Evolutionary conservation across 2,888 invertebrate species (phyloP).

Genomic region (Acrocera orbiculus): DNA sequence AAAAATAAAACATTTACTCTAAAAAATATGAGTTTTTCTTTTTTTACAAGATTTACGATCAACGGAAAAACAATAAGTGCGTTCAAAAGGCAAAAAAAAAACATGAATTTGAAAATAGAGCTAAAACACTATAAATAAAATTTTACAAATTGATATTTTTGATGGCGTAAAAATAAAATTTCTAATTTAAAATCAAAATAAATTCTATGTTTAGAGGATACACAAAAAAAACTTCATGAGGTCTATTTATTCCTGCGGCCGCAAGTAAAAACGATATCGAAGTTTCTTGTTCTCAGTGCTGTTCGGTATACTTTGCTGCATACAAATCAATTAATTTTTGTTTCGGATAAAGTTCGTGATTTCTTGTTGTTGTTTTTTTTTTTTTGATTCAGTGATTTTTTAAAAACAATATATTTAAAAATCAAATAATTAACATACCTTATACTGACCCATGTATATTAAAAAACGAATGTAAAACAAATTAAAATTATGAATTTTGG

Average conservation of each 20-base stretch:
- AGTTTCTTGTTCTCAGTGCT: conserved; percentile 1
- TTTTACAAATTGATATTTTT: conserved; percentile 11
- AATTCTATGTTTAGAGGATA: conserved; percentile 13
- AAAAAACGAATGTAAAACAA: too few relatives aligned
- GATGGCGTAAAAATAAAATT: conserved; percentile 12
- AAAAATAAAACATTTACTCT: too few relatives aligned
- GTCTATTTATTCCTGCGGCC: conserved; percentile 11
- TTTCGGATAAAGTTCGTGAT: neutral
- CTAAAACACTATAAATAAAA: conserved; percentile 11
- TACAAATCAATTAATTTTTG: too few relatives aligned
- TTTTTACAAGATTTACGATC: too few relatives aligned
- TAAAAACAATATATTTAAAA: too few relatives aligned
- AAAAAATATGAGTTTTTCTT: too few relatives aligned
- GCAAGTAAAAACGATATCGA: conserved; percentile 3
- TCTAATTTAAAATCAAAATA: conserved; percentile 12
- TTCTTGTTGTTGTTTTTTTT: conserved; percentile 5
- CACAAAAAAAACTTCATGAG: conserved; percentile 6
- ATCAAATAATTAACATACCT: too few relatives aligned
- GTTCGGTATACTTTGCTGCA: too few relatives aligned
- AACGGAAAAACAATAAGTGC: too few relatives aligned
- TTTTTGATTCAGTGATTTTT: too few relatives aligned
- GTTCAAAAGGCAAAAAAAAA: conserved; percentile 1
- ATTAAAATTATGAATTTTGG: too few relatives aligned
- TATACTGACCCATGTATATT: too few relatives aligned
- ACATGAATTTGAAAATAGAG: conserved; percentile 5